Conservation (phyloP, 2,797 vertebrate species). For the Phaenicophaeus curvirostris region DNA sequence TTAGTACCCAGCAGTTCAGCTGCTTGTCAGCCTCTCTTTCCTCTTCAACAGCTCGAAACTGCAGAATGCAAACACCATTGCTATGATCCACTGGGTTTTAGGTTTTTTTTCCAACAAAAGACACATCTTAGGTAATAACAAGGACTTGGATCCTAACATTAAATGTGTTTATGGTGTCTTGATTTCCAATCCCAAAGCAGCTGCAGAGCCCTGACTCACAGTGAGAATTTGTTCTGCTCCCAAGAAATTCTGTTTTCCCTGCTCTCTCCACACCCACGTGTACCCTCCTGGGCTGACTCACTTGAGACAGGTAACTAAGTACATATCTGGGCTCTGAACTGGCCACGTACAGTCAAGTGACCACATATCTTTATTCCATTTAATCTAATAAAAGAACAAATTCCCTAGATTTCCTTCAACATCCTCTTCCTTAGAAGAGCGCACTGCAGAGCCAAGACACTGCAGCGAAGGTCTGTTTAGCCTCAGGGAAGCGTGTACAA, state of each 20-base stretch:
- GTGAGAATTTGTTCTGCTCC: not conserved
- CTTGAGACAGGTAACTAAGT: not conserved
- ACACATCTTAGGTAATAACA: rapidly evolving
- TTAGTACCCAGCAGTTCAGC: not conserved
- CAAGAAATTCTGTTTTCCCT: not conserved
- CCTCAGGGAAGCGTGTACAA: constrained; percentile 24
- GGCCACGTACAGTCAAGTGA: not conserved
- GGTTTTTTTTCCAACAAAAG: not conserved
- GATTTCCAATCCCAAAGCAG: not conserved
- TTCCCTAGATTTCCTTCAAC: not conserved
- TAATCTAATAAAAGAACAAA: not conserved
- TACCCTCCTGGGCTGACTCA: not conserved
- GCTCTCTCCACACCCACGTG: not conserved
- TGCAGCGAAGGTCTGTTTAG: constrained; percentile 42
- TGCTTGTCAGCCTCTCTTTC: not conserved
- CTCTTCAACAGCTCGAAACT: not conserved
- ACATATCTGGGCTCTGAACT: not conserved
- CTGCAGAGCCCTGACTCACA: not conserved
- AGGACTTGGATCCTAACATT: not conserved
- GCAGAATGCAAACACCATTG: not conserved
- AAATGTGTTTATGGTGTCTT: too few relatives aligned
- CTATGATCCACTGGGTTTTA: not conserved
- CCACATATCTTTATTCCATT: not conserved
- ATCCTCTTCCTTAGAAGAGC: constrained; percentile 10
- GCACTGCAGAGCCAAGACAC: not conserved